phyloP scores from a whole-genome alignment of 2,113 vertebrate species.

The Nematolebias whitei region DNA sequence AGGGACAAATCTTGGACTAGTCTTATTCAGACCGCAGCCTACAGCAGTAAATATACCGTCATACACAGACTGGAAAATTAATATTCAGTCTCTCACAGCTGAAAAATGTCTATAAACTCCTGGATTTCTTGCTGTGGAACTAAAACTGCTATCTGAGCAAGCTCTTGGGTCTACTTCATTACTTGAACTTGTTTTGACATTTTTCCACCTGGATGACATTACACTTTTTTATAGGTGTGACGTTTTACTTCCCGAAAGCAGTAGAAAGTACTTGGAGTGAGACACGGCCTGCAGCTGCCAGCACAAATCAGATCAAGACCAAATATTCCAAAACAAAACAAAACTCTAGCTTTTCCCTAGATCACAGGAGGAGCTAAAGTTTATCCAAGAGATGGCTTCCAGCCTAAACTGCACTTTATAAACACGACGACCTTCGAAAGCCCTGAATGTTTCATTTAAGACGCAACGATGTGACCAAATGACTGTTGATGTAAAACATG shows the following conservation, averaged over 20 bases:
- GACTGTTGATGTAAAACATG: background rate
- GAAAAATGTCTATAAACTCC: too few relatives aligned
- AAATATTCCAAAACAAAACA: slow-evolving; percentile 33
- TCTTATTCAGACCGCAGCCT: background rate
- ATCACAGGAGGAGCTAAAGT: slow-evolving; percentile 26
- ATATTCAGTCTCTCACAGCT: background rate
- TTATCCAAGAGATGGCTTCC: slow-evolving; percentile 30
- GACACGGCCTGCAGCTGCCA: slow-evolving; percentile 39
- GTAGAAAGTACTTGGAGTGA: slow-evolving; percentile 15
- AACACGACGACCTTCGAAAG: slow-evolving; percentile 50
- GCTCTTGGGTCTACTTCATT: slow-evolving; percentile 5
- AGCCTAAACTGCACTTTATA: slow-evolving; percentile 53
- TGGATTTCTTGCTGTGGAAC: background rate
- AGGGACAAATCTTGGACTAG: background rate
- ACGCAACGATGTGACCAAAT: slow-evolving; percentile 9
- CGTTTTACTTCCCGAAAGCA: slow-evolving; percentile 32
- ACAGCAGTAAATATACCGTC: background rate
- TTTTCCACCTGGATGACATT: slow-evolving; percentile 43
- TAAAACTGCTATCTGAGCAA: background rate
- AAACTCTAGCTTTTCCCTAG: slow-evolving; percentile 15
- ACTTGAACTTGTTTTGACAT: slow-evolving; percentile 38
- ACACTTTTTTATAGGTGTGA: slow-evolving; percentile 23
- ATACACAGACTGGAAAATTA: background rate
- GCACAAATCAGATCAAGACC: slow-evolving; percentile 30
- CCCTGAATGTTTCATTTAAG: slow-evolving; percentile 22